These are phyloP conservation scores for Antennarius maculatus DNA, from an alignment of 2,797 vertebrate species.

Conservation along the genomic window DNA sequence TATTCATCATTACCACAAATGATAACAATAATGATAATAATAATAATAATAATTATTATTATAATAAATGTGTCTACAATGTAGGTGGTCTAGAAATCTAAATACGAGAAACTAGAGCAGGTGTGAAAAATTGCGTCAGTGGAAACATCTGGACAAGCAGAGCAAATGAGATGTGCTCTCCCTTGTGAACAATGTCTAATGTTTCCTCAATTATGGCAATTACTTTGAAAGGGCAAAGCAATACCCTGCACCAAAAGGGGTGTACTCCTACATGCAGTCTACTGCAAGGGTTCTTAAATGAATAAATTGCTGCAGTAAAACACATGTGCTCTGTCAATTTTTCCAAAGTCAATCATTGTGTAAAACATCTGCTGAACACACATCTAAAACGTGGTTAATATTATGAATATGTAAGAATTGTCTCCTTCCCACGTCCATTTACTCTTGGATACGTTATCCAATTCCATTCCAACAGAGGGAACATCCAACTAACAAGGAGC, in stretches of 20 bases:
- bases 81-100: slow-evolving; percentile 14
- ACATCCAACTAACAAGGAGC: slow-evolving; percentile 61
- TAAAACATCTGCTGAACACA: background rate
- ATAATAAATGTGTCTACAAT: background rate
- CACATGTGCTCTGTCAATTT: background rate
- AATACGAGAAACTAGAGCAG: slow-evolving; percentile 7
- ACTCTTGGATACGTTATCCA: slow-evolving; percentile 16
- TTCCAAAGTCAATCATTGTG: background rate
- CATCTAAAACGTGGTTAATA: background rate
- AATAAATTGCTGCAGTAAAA: background rate
- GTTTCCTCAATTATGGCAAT: background rate
- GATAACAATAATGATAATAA: background rate
- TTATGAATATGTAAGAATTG: background rate
- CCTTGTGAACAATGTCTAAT: background rate
- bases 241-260: background rate
- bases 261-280: background rate
- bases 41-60: too few relatives aligned
- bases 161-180: background rate
- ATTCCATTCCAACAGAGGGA: slow-evolving; percentile 79
- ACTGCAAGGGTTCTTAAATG: background rate
- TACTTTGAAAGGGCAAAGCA: background rate
- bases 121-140: slow-evolving; percentile 11
- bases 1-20: slow-evolving; percentile 3
- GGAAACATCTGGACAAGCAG: slow-evolving; percentile 18
- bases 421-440: background rate